Evolutionary conservation across 2,113 vertebrate species (phyloP).

Genomic region (Osmerus eperlanus): DNA sequence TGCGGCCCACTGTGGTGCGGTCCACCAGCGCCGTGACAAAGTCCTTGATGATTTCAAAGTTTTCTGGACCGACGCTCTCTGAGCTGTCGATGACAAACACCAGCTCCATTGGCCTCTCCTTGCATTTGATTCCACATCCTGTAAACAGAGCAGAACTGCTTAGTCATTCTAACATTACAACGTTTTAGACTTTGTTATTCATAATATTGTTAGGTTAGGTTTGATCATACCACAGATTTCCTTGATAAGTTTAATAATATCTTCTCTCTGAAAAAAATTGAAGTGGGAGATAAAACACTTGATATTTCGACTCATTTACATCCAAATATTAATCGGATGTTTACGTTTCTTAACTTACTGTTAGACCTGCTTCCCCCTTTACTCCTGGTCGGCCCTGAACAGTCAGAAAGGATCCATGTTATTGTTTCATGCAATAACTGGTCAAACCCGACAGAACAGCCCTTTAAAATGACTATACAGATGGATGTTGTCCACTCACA

Average conservation of each 20-base stretch:
- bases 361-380: slow-evolving; percentile 84
- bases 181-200: neutral
- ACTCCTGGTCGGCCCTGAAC: slow-evolving; percentile 75
- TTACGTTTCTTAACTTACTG: slow-evolving; percentile 66
- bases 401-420: slow-evolving; percentile 2
- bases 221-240: slow-evolving; percentile 84
- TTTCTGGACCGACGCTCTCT: slow-evolving; percentile 89
- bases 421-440: neutral
- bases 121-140: slow-evolving; percentile 91
- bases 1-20: slow-evolving; percentile 82
- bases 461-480: no score
- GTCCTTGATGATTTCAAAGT: slow-evolving; percentile 91
- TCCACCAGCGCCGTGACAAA: slow-evolving; percentile 87
- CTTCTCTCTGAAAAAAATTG: slow-evolving; percentile 77
- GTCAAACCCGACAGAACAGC: neutral
- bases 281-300: neutral
- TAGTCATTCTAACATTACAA: neutral
- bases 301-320: neutral
- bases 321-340: neutral
- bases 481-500: slow-evolving; percentile 60
- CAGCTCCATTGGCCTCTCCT: slow-evolving; percentile 91
- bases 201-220: neutral
- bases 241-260: slow-evolving; percentile 87
- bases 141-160: slow-evolving; percentile 32
- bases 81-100: slow-evolving; percentile 93